Conservation (phyloP, 92 coral and sea anemone genomes). For the Epizoanthus stellaris region DNA sequence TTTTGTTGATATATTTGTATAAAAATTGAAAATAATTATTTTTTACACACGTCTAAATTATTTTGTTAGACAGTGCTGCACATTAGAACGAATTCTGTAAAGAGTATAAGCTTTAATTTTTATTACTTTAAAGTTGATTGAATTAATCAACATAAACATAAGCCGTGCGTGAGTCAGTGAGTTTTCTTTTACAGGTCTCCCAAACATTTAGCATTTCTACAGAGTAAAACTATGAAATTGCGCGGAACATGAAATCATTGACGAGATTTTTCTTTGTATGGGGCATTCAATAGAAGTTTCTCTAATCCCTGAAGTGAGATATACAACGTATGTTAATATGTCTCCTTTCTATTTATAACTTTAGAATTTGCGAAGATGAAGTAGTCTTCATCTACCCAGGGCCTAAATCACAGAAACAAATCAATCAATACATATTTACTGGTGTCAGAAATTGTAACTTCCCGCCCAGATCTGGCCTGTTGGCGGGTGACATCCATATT, state of each 20-base stretch:
- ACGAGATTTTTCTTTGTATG: not conserved
- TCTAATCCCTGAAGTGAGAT: not conserved
- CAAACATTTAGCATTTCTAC: slow-evolving; percentile 3
- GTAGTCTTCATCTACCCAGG: too few species aligned
- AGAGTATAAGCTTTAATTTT: slow-evolving; percentile 20
- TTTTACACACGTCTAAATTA: slow-evolving; percentile 16
- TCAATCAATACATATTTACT: too few species aligned
- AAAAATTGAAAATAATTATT: slow-evolving; percentile 33
- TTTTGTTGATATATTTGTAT: slow-evolving; percentile 23
- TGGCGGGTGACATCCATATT: too few species aligned
- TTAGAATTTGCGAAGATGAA: not conserved
- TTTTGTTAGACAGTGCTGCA: slow-evolving; percentile 12
- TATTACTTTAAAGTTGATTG: slow-evolving; percentile 35
- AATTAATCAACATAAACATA: slow-evolving; percentile 20
- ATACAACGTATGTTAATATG: too few species aligned
- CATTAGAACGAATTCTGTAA: not conserved
- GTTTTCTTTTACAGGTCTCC: not conserved
- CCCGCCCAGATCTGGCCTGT: too few species aligned
- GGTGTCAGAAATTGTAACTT: too few species aligned
- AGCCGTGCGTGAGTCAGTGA: too few species aligned
- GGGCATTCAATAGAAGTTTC: not conserved
- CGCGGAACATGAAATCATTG: not conserved
- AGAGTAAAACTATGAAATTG: not conserved
- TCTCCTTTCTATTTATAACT: not conserved
- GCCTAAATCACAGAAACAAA: too few species aligned